Evolutionary conservation across 2,797 vertebrate species (phyloP).

Genomic region (Artibeus lituratus): DNA sequence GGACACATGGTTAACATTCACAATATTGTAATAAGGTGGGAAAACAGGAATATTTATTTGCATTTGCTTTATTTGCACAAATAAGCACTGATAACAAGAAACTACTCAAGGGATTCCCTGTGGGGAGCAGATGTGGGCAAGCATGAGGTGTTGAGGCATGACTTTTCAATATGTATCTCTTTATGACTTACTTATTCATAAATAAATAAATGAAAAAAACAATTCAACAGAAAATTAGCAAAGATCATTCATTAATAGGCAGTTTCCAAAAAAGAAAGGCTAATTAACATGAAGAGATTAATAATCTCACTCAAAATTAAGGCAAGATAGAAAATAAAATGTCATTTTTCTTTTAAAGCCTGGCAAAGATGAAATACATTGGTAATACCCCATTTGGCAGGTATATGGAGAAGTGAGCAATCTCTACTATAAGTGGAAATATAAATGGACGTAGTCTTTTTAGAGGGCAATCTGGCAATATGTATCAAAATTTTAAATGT

Average conservation of each 20-base stretch:
- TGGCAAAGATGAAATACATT: not conserved
- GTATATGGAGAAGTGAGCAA: not conserved
- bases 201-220: not conserved
- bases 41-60: not conserved
- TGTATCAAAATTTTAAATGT: not conserved
- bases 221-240: not conserved
- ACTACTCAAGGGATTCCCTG: not conserved
- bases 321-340: slow-evolving; percentile 4
- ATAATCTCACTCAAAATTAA: slow-evolving; percentile 23
- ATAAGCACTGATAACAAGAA: not conserved
- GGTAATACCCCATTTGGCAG: not conserved
- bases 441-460: not conserved
- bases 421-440: not conserved
- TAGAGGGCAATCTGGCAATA: not conserved
- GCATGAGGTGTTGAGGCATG: not conserved
- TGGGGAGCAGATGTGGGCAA: not conserved
- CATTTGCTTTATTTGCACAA: slow-evolving; percentile 21
- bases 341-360: slow-evolving; percentile 2
- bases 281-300: slow-evolving; percentile 38
- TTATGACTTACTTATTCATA: not conserved
- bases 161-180: not conserved
- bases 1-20: not conserved
- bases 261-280: slow-evolving; percentile 44
- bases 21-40: not conserved
- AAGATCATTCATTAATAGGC: not conserved